Conservation (phyloP, 2,888 invertebrate genomes). For the Meiosimyza decipiens region DNA sequence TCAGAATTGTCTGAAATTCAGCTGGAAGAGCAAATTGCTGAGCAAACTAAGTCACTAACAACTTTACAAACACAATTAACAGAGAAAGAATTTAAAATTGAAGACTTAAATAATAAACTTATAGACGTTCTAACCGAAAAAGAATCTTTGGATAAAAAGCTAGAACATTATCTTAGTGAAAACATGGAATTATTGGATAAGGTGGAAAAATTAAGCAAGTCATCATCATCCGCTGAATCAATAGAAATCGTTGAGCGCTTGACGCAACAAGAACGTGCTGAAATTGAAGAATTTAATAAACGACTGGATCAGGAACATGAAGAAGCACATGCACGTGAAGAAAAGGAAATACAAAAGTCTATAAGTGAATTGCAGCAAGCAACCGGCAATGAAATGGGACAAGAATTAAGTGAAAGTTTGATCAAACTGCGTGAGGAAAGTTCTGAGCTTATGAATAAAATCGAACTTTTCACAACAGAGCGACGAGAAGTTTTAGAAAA, state of each 20-base stretch:
- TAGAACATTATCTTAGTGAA: slow-evolving; percentile 76
- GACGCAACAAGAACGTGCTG: slow-evolving; percentile 77
- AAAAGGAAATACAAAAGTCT: slow-evolving; percentile 23
- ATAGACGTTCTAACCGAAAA: slow-evolving; percentile 71
- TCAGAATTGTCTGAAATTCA: slow-evolving; percentile 83
- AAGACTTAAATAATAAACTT: slow-evolving; percentile 61
- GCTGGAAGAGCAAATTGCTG: slow-evolving; percentile 80
- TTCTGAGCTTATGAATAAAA: slow-evolving; percentile 74
- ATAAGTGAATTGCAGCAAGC: not conserved
- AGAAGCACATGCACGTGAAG: slow-evolving; percentile 10
- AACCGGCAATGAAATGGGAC: slow-evolving; percentile 54
- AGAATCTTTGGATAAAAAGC: slow-evolving; percentile 71
- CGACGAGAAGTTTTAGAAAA: slow-evolving; percentile 77
- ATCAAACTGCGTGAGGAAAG: slow-evolving; percentile 74
- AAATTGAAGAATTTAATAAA: slow-evolving; percentile 76
- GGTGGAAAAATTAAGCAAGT: slow-evolving; percentile 76
- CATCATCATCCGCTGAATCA: slow-evolving; percentile 80
- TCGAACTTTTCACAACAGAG: slow-evolving; percentile 77
- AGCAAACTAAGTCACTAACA: slow-evolving; percentile 56
- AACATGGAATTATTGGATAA: slow-evolving; percentile 80
- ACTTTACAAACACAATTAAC: slow-evolving; percentile 69
- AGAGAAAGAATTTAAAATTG: slow-evolving; percentile 69
- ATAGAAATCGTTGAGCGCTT: slow-evolving; percentile 80
- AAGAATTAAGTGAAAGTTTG: slow-evolving; percentile 70
- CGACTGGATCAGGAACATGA: slow-evolving; percentile 47